Base-by-base conservation (phyloP, 2,113 vertebrate genomes). In the Brachypteracias leptosomus region DNA sequence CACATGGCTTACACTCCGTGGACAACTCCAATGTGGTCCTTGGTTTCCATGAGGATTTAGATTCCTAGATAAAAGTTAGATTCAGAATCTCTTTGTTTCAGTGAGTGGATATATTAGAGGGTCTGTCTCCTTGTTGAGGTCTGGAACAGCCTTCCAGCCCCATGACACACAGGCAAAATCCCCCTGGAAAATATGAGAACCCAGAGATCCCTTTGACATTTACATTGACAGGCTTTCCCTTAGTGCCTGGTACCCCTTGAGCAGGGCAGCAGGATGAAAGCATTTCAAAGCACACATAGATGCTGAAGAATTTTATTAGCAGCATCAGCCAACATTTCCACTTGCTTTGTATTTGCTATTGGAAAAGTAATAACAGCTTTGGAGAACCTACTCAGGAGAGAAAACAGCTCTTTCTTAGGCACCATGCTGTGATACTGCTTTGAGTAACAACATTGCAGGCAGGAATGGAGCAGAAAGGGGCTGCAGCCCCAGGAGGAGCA, bases 361-460 rank as follows among this genome's bases (percentile, higher is more conserved):
- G 93, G 88, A 96, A 95, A 97, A 94, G 95, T 76, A 96, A 95
- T 93, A 96, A 97, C 92, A 95, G 49, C 80, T 94, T 93, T 66
- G 85, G 79, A 93, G 85, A 90, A 86, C 46, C 78, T 91, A 93
- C 88, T 94, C 90, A 94, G 88, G 91, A 97, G 96, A 74, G 85
- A 97, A 96, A 97, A 96, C 76, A 94, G 65, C 85, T 57, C 93
- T 95, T 94, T 95, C 83, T 76, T 68, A 65, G 80, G 92, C 88
- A 85, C 74, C 95, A 59, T 3, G 20, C 92, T 95, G 95, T 35
- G 92, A 68, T 54, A 59, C 61, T 96, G 93, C 96, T 96, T 96
- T 96, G 96, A 96, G 83, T 95, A 96, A 95, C 92, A 96, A 96
- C 96, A 97, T 57, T 75, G 79, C 76, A 72, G 49, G 95, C 58